Evolutionary conservation across 1,140 invertebrate species (phyloP), one percentile per base, ranked within the genome.

Genomic region (Leptinotarsa texana): DNA sequence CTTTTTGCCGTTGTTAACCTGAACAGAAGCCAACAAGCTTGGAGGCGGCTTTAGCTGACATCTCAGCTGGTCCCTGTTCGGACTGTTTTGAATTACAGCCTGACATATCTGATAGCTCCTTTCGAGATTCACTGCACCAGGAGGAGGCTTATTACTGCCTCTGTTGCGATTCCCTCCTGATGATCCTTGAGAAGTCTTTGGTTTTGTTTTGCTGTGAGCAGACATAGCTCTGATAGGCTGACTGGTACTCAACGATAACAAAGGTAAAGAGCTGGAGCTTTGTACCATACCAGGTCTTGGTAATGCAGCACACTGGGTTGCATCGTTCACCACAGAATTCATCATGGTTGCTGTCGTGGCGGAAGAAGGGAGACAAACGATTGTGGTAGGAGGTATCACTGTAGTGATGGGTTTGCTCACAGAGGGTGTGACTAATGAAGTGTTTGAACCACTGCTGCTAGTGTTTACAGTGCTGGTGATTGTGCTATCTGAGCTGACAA

Each of bases 21-120:
- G 75, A 6, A 76, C 78, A n/a, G 80, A 86, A 1, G 87, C 87
- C n/a, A 94, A 86, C 57, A 94, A 87, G 69, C 93, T 91, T 1
- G 94, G 94, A 8, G 94, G 94, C 73, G 93, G 92, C 73, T 94
- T 93, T 75, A 96, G 85, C 81, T 96, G 94, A 18, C 93, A 92
- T 75, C 93, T 91, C n/a, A 96, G 83, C 82, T 95, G 94, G 83
- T 95, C 93, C 22, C 94, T 87, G 85, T 96, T 96, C 0, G 94
- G 94, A 81, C 93, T 95, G 82, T 95, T 96, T 86, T 96, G 94
- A 77, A 98, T 96, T 2, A 97, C 96, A 57, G 95, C 95, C 86
- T 97, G 95, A 86, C 96, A 98, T 80, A 98, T 98, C 86, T 98
- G 95, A 84, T 97, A 96, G 80, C 96, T 98, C 47, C 96, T 88